Conservation (phyloP, 2,888 invertebrate genomes). For the Noctua janthina region DNA sequence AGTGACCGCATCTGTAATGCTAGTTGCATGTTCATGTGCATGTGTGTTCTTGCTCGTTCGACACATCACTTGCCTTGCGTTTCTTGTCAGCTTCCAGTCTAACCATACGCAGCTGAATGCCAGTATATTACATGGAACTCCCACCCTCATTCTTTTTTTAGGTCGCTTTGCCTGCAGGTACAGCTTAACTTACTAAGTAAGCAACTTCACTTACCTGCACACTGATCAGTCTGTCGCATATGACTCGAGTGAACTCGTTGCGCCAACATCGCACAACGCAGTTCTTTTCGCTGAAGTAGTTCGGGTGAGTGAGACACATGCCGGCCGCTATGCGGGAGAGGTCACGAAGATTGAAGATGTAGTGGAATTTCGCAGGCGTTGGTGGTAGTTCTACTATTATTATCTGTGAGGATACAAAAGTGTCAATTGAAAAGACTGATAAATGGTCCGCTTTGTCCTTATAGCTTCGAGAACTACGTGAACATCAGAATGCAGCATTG, state of each 20-base stretch:
- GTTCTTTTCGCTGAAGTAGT: constrained; percentile 92
- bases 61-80: not conserved
- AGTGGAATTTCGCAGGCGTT: constrained; percentile 98
- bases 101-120: not conserved
- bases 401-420: constrained; percentile 82
- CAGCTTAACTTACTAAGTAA: not conserved
- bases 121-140: not conserved
- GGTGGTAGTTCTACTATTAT: constrained; percentile 95
- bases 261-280: constrained; percentile 96
- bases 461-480: not conserved
- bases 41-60: too few relatives aligned
- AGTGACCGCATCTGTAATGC: not conserved
- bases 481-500: not conserved
- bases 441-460: not conserved
- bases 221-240: constrained; percentile 96
- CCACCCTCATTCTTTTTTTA: not conserved
- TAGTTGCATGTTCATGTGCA: too few relatives aligned
- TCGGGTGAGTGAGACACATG: constrained; percentile 93
- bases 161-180: not conserved
- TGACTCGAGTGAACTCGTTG: constrained; percentile 96
- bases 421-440: not conserved
- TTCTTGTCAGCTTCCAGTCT: not conserved
- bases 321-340: constrained; percentile 96
- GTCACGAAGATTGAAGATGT: constrained; percentile 98
- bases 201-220: constrained; percentile 77